phyloP scores from a whole-genome alignment of 2,113 vertebrate genomes.

The Euleptes europaea region DNA sequence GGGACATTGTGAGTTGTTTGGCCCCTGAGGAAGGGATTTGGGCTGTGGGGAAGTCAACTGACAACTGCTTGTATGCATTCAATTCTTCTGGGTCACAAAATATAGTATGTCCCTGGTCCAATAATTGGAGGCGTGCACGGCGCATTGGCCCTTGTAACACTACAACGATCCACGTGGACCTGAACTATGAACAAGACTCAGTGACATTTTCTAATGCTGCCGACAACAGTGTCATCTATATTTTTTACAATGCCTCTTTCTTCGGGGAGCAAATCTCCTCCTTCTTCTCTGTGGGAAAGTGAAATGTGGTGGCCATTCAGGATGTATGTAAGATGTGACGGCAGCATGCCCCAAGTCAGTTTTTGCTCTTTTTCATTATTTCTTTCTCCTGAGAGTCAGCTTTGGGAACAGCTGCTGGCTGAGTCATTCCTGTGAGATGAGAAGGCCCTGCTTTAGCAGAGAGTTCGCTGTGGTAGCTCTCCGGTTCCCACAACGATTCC shows the following conservation, averaged over 20 bases:
- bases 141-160: too few relatives aligned
- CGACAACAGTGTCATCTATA: not conserved
- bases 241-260: not conserved
- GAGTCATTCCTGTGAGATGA: too few relatives aligned
- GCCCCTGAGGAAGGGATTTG: not conserved
- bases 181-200: not conserved
- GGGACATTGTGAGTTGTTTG: fast-evolving
- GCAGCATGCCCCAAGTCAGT: too few relatives aligned
- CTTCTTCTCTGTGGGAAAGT: not conserved
- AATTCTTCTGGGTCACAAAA: not conserved
- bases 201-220: not conserved
- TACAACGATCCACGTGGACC: not conserved
- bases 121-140: too few relatives aligned
- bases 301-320: not conserved
- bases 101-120: not conserved
- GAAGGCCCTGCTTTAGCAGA: too few relatives aligned
- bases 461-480: too few relatives aligned
- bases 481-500: too few relatives aligned
- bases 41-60: not conserved
- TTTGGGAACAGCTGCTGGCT: too few relatives aligned
- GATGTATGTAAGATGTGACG: too few relatives aligned
- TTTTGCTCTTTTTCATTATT: too few relatives aligned
- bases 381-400: too few relatives aligned
- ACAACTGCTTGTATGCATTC: not conserved
- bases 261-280: not conserved